Percentiles rank a stretch among this genome's conserved stretches.
Conservation (phyloP, 2,888 invertebrate genomes). For the Mactromeris polynyma region DNA sequence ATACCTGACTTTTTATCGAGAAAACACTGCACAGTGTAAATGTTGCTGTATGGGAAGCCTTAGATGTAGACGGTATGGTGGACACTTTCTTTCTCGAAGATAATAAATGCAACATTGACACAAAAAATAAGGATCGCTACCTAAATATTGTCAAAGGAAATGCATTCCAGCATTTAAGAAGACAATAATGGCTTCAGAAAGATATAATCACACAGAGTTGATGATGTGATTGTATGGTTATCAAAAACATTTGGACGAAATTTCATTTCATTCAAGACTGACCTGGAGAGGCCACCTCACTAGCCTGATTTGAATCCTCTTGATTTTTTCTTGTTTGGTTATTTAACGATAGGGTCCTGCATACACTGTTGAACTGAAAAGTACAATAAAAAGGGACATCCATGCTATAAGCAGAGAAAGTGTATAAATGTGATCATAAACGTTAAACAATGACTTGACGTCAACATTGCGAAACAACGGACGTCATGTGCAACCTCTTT, state of each 20-base stretch:
- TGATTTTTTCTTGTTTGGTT: slow-evolving; percentile 33
- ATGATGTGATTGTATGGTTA: slow-evolving; percentile 39
- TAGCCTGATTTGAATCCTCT: slow-evolving; percentile 30
- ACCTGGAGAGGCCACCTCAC: slow-evolving; percentile 26
- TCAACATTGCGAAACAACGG: no score
- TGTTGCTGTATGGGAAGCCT: slow-evolving; percentile 35
- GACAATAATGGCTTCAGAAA: neutral
- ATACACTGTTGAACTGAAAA: no score
- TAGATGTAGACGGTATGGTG: slow-evolving; percentile 31
- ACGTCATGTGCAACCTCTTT: no score
- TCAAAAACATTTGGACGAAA: neutral
- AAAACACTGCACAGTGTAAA: slow-evolving; percentile 27
- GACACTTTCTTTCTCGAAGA: slow-evolving; percentile 45
- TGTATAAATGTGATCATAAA: no score
- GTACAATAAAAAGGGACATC: no score
- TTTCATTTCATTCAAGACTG: slow-evolving; percentile 35
- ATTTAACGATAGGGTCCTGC: no score
- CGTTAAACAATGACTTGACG: no score
- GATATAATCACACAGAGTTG: slow-evolving; percentile 21
- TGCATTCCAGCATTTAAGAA: neutral
- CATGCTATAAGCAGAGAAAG: no score
- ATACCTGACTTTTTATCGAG: slow-evolving; percentile 40
- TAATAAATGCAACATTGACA: neutral
- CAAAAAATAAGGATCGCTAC: neutral
- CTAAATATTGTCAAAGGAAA: neutral